phyloP scores from a whole-genome alignment of 1,140 invertebrate species.

The Apis cerana region DNA sequence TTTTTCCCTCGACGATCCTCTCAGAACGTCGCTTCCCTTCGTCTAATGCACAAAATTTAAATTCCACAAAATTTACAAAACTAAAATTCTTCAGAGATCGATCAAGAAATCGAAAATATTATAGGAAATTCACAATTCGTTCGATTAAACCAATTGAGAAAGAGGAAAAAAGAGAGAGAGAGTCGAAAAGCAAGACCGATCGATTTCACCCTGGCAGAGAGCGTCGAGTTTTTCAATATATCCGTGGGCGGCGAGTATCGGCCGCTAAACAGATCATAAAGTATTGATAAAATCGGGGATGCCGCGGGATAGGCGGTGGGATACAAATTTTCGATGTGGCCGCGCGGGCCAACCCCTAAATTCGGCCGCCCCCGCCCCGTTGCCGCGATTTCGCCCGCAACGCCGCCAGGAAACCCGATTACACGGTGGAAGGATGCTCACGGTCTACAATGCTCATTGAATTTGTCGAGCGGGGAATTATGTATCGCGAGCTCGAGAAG shows the following conservation, averaged over 20 bases:
- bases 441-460: constrained; percentile 68
- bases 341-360: constrained; percentile 38
- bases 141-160: no score
- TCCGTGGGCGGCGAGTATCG: constrained; percentile 8
- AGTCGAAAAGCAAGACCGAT: neutral
- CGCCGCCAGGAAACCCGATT: constrained; percentile 65
- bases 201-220: neutral
- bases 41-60: no score
- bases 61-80: no score
- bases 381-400: constrained; percentile 49
- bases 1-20: no score
- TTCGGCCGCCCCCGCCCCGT: constrained; percentile 23
- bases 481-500: constrained; percentile 48
- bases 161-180: neutral
- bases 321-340: constrained; percentile 53
- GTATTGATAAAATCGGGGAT: constrained; percentile 44
- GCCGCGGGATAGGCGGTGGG: constrained; percentile 3
- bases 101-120: no score
- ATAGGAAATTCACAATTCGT: no score
- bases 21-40: no score
- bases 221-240: constrained; percentile 37
- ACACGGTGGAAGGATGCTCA: constrained; percentile 64
- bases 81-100: no score
- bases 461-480: constrained; percentile 69
- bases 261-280: constrained; percentile 51